Evolutionary conservation across 2,797 vertebrate species (phyloP).

Genomic region (Syngnathus acus): DNA sequence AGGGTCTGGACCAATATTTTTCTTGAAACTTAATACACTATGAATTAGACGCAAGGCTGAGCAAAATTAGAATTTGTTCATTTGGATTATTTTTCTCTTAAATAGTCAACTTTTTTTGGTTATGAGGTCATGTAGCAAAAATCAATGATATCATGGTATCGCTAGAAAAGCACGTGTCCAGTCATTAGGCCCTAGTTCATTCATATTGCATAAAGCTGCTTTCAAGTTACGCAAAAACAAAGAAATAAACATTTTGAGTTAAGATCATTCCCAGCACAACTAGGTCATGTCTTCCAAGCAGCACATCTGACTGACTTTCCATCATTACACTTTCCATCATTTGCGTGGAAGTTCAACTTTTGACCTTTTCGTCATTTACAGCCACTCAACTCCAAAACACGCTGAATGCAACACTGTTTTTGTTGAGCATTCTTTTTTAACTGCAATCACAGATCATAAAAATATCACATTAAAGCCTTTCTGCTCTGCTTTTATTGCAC

Average conservation of each 20-base stretch:
- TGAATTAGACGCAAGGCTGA: neutral
- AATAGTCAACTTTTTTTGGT: neutral
- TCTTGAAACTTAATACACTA: neutral
- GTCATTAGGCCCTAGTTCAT: neutral
- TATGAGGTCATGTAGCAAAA: neutral
- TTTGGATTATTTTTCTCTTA: neutral
- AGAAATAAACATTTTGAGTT: neutral
- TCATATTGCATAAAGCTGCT: neutral
- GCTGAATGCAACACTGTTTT: conserved; percentile 11
- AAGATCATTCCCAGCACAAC: neutral
- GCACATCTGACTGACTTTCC: neutral
- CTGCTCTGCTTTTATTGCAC: conserved; percentile 21
- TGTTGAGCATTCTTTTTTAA: conserved; percentile 17
- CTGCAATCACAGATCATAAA: conserved; percentile 32
- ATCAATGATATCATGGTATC: neutral
- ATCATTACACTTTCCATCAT: neutral
- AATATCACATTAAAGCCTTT: conserved; percentile 31
- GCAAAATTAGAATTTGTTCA: neutral
- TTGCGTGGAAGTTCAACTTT: neutral
- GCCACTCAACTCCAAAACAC: conserved; percentile 4
- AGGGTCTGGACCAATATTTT: neutral
- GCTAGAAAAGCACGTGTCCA: neutral
- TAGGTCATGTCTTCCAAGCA: neutral
- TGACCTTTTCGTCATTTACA: neutral
- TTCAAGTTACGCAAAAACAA: neutral